Percentiles rank a stretch among this genome's conserved stretches.
Evolutionary conservation across 2,113 vertebrate species (phyloP).

Genomic region (Pteronura brasiliensis): DNA sequence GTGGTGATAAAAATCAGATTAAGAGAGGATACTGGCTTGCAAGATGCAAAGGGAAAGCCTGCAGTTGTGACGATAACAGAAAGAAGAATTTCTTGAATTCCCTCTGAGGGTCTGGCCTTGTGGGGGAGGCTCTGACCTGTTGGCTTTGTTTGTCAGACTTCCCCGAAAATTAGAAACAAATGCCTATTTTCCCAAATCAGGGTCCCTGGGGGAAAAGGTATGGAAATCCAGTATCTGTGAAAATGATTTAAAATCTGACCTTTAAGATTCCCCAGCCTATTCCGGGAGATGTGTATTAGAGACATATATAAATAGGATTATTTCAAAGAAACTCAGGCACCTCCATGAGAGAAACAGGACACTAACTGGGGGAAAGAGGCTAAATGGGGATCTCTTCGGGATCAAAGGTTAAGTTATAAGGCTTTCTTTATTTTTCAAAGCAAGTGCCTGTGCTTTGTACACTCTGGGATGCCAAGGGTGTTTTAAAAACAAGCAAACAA

Average conservation of each 20-base stretch:
- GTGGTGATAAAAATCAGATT: slow-evolving; percentile 11
- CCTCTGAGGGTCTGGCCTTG: not conserved
- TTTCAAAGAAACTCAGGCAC: slow-evolving; percentile 21
- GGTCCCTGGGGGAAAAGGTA: not conserved
- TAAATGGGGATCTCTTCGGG: not conserved
- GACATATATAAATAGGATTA: not conserved
- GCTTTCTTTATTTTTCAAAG: slow-evolving; percentile 26
- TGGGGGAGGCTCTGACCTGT: not conserved
- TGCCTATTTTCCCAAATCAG: not conserved
- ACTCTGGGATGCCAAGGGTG: not conserved
- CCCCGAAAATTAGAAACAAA: slow-evolving; percentile 21
- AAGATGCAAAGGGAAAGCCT: not conserved
- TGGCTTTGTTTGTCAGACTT: not conserved
- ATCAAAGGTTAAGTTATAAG: slow-evolving; percentile 37
- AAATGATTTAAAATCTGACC: not conserved
- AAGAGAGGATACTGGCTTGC: not conserved
- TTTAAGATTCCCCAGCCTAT: not conserved
- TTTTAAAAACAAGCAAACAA: slow-evolving; percentile 37
- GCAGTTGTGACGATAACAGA: not conserved
- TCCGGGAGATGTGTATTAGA: not conserved
- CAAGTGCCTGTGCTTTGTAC: not conserved
- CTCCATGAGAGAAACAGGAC: not conserved
- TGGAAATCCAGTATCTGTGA: not conserved
- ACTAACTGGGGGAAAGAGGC: not conserved
- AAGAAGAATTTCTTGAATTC: not conserved